Evolutionary conservation across 2,888 invertebrate genomes (phyloP).

Genomic region (Caenorhabditis sinica): DNA sequence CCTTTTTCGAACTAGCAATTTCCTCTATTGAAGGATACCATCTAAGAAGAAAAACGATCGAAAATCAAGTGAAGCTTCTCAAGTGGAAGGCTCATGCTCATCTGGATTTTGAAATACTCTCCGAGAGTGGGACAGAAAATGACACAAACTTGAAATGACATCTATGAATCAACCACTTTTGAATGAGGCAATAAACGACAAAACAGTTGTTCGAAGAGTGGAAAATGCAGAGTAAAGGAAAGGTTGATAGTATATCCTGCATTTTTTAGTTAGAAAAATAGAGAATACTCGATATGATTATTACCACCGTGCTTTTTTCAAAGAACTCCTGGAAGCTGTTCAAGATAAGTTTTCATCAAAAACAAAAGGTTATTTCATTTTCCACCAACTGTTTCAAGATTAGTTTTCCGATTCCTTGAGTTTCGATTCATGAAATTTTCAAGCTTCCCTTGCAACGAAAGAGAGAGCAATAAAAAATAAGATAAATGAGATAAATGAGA

Average conservation of each 20-base stretch:
- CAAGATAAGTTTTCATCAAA: conserved; percentile 34
- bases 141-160: conserved; percentile 36
- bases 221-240: neutral
- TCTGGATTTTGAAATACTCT: conserved; percentile 12
- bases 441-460: conserved; percentile 15
- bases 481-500: conserved; percentile 54
- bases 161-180: conserved; percentile 32
- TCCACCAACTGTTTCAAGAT: conserved; percentile 47
- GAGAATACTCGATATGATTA: too few species aligned
- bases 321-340: too few species aligned
- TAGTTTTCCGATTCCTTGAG: conserved; percentile 1
- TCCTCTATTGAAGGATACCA: neutral
- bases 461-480: conserved; percentile 42
- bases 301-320: too few species aligned
- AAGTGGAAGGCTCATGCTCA: conserved; percentile 3
- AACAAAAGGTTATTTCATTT: neutral
- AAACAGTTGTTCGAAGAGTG: conserved; percentile 20
- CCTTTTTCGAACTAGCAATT: neutral
- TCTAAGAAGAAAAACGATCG: conserved; percentile 9
- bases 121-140: neutral
- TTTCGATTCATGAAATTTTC: conserved; percentile 25
- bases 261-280: conserved; percentile 26
- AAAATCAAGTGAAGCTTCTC: neutral
- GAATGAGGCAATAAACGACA: neutral
- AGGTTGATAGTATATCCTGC: conserved; percentile 12